Base-by-base conservation (phyloP, 2,113 vertebrate species). In the Rissa tridactyla region DNA sequence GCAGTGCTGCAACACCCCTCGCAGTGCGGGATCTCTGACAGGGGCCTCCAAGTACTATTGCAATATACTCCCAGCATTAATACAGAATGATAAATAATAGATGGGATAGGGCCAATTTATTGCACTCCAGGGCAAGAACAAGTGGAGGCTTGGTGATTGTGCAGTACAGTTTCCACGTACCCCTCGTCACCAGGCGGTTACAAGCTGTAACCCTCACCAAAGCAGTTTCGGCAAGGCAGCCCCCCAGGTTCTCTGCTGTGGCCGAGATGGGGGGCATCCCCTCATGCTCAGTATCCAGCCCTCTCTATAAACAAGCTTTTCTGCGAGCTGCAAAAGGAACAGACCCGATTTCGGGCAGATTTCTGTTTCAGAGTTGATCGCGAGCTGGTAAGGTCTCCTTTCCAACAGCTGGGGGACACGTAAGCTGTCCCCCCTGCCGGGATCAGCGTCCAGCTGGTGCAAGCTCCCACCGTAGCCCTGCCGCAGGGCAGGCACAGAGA, bases 81-180 rank as follows among this genome's bases (percentile, higher is more conserved):
- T 38, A 70, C n/a, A 3, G 72, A 76, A 44, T 17, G 18, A 81
- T 93, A 66, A 95, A 88, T 79, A 90, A 91, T 54, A 32, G 79
- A 91, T 77, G 62, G 79, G 86, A 15, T 13, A 36, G 82, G 61
- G 85, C 55, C 44, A 13, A 79, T 86, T 79, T 60, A 92, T 40
- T 22, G 77, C 77, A 26, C 94, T 76, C 61, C 0, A 5, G 85
- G 92, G 84, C 0, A 52, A 49, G 88, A 22, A 26, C 0, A 51
- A 70, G 62, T 2, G 22, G 57, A 44, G 38, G 66, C 57, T 10
- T 5, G 58, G 49, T 15, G 34, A 47, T 38, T 13, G 5, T 0
- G 40, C 69, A 15, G 71, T 0, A 2, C 34, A 1, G 36, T 5
- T 47, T 15, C 57, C 11, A 4, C 0, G 36, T 2, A 2, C 22